Base-by-base conservation (phyloP, 2,113 vertebrate species). In the Penelope pileata region DNA sequence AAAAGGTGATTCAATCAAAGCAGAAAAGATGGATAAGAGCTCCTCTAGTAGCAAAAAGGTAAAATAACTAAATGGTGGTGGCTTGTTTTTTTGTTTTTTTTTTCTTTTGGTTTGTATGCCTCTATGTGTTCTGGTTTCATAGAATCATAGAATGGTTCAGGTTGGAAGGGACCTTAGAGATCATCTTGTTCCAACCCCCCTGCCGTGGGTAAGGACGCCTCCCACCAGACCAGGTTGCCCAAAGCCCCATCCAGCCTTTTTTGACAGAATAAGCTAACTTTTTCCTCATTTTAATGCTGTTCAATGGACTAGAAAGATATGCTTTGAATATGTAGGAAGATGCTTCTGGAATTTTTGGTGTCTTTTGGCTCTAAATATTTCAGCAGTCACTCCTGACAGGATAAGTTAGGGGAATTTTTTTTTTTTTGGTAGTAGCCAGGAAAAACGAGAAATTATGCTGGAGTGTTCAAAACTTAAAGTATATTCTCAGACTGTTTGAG, bases 11-110 rank as follows among this genome's bases (percentile, higher is more conserved):
- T 98, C 98, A 45, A 97, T 99, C 95, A 99, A 99, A 98, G 97
- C 98, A 23, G 98, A 98, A 94, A 98, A 98, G 94, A 96, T 98
- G 97, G 99, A 99, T 95, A 99, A 99, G 93, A 98, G 98, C 54
- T 99, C 99, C 43, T 99, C 99, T 26, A 98, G 98, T 96, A 98
- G 99, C 93, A 99, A 99, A 97, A 99, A 99, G 99, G 98, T 98
- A 98, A 97, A 92, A 91, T 19, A 62, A 92, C 34, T n/a, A 3
- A n/a, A n/a, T n/a, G n/a, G n/a, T n/a, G n/a, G n/a, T n/a, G n/a
- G n/a, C n/a, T 53, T 1, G 12, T 96, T 96, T 74, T 90, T 90
- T 97, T 97, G 12, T 14, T 5, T 53, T 27, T 51, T 26, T 53
- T 72, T 72, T 40, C 34, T 40, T 27, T 38, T 50, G 22, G 69